These are phyloP conservation scores for Melitaea cinxia DNA, from an alignment of 1,140 invertebrate genomes.

Conservation along the genomic window DNA sequence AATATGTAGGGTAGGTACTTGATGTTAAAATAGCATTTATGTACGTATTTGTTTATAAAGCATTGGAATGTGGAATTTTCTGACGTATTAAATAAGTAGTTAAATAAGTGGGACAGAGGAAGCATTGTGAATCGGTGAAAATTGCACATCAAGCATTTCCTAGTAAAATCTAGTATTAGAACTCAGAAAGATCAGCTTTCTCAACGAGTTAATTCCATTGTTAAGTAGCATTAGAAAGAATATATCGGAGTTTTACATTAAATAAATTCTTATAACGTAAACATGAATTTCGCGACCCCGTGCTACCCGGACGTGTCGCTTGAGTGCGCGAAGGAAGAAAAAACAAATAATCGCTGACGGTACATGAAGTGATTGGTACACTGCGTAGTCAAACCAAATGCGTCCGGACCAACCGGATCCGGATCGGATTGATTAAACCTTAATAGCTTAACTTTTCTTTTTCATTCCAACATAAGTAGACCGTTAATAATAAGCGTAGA, in stretches of 20 bases:
- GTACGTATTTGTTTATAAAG: constrained; percentile 17
- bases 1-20: too few species aligned
- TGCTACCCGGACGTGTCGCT: constrained; percentile 45
- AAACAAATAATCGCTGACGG: constrained; percentile 35
- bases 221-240: constrained; percentile 6
- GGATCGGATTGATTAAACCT: too few species aligned
- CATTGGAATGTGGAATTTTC: constrained; percentile 48
- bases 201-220: not conserved
- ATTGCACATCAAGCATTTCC: constrained; percentile 20
- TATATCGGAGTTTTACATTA: not conserved
- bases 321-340: constrained; percentile 38
- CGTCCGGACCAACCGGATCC: too few species aligned
- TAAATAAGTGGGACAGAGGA: constrained; percentile 21
- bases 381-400: too few species aligned
- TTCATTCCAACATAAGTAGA: too few species aligned
- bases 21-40: not conserved
- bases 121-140: constrained; percentile 28
- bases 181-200: constrained; percentile 12
- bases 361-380: too few species aligned
- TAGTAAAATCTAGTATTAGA: not conserved
- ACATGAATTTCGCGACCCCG: constrained; percentile 36
- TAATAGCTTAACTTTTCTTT: too few species aligned
- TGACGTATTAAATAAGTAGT: constrained; percentile 28
- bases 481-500: too few species aligned
- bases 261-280: constrained; percentile 3